Evolutionary conservation across 2,797 vertebrate genomes (phyloP).

Genomic region (Mallotus villosus): DNA sequence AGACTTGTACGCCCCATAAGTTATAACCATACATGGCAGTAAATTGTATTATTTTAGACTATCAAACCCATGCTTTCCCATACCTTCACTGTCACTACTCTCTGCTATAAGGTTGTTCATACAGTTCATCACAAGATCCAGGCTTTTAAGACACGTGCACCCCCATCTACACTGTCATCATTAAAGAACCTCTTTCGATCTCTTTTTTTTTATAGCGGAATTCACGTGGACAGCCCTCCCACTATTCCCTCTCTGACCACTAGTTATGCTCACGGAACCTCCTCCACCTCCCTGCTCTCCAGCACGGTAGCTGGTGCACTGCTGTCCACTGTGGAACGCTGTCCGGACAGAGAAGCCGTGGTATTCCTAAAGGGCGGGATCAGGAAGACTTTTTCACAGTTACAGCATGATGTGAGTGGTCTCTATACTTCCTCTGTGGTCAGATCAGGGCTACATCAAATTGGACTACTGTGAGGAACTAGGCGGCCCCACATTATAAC

Average conservation of each 20-base stretch:
- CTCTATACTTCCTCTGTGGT: neutral
- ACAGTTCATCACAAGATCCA: no score
- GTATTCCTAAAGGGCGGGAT: slow-evolving; percentile 72
- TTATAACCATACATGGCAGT: no score
- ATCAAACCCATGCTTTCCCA: no score
- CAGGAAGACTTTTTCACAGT: slow-evolving; percentile 84
- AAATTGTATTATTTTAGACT: no score
- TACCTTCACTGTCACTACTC: no score
- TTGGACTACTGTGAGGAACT: no score
- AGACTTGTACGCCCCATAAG: no score
- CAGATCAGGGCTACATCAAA: neutral
- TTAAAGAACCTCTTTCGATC: neutral
- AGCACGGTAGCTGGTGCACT: slow-evolving; percentile 78
- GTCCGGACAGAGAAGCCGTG: slow-evolving; percentile 81
- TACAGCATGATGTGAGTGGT: slow-evolving; percentile 85
- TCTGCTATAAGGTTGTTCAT: no score
- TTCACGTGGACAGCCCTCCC: slow-evolving; percentile 60
- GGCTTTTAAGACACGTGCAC: neutral
- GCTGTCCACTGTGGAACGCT: slow-evolving; percentile 61
- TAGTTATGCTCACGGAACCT: slow-evolving; percentile 83
- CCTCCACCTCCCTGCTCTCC: slow-evolving; percentile 53
- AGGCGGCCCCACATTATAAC: no score
- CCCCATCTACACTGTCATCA: neutral
- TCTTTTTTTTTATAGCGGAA: slow-evolving; percentile 64
- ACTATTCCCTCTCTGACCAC: slow-evolving; percentile 64